Base-by-base conservation (phyloP, 2,113 vertebrate species). In the Lophochroa leadbeateri region DNA sequence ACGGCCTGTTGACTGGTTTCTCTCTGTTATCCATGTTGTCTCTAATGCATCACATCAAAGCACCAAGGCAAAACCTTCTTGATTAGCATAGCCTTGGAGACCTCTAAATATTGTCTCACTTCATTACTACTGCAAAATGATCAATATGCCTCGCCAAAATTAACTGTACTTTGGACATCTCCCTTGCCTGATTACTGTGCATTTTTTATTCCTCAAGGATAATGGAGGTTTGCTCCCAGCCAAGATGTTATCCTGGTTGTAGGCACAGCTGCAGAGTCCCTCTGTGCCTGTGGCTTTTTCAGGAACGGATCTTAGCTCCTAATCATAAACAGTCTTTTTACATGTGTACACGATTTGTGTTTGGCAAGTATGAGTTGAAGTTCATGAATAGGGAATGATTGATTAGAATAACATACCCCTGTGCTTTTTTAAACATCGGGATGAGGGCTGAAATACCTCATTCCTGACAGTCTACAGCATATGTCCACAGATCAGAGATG, bases 121-220 rank as follows among this genome's bases (percentile, higher is more conserved):
- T 96, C 83, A 95, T 96, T 96, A 88, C 77, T 81, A 52, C 94
- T 90, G 96, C 96, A 96, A 86, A 94, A 91, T 95, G 49, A 97
- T 97, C 96, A 92, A 95, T 97, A 97, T 75, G 86, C 49, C 87
- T 90, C 83, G 35, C 86, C 91, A 90, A 94, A 93, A 90, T 97
- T 95, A 97, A 97, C 96, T 88, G 92, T 92, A 84, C 82, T 55
- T 87, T 69, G 77, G 86, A 90, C 68, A 95, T 87, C 86, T 89
- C 91, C 93, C 91, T 96, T 95, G 82, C 91, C 93, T 96, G 95
- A 96, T 96, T 94, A 92, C 89, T 61, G 81, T 41, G 65, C n/a
- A 33, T 76, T 49, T 94, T 88, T 93, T 95, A 88, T 86, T 94
- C 79, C 35, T 95, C 81, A 88, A 92, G 82, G 94, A 82, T 93